These are phyloP conservation scores for Barbus barbus DNA, from an alignment of 2,113 vertebrate species.

Conservation along the genomic window DNA sequence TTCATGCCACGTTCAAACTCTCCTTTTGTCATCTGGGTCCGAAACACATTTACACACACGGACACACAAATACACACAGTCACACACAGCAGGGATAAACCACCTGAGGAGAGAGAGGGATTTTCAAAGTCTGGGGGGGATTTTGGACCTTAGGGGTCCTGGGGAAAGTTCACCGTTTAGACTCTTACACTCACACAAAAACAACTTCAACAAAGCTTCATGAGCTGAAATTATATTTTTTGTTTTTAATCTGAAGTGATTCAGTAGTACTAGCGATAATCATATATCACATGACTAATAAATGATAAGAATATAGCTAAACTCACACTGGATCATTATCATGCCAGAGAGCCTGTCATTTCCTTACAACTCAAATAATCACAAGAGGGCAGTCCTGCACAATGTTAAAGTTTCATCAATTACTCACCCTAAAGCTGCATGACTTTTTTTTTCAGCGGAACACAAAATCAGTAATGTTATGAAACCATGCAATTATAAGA, in stretches of 20 bases:
- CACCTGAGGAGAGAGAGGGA: conserved; percentile 49
- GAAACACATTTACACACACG: conserved; percentile 40
- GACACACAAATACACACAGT: conserved; percentile 43
- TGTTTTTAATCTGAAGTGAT: neutral
- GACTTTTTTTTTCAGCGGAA: neutral
- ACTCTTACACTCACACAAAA: neutral
- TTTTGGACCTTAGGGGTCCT: too few relatives aligned
- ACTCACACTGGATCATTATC: neutral
- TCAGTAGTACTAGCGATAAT: neutral
- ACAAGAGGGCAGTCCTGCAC: conserved; percentile 51
- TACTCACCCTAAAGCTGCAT: neutral
- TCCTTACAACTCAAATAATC: conserved; percentile 8
- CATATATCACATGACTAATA: neutral
- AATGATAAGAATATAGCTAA: neutral
- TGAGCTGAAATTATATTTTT: neutral
- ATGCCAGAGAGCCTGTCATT: neutral
- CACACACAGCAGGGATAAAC: conserved; percentile 38
- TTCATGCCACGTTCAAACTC: conserved; percentile 53
- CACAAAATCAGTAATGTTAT: neutral
- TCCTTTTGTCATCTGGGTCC: conserved; percentile 50
- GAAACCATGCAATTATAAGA: neutral
- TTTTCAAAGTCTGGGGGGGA: conserved; percentile 40
- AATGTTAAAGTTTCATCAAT: neutral
- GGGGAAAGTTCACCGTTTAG: neutral
- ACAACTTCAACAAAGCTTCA: neutral